phyloP scores from a whole-genome alignment of 2,113 vertebrate species.

The Rostratula benghalensis region DNA sequence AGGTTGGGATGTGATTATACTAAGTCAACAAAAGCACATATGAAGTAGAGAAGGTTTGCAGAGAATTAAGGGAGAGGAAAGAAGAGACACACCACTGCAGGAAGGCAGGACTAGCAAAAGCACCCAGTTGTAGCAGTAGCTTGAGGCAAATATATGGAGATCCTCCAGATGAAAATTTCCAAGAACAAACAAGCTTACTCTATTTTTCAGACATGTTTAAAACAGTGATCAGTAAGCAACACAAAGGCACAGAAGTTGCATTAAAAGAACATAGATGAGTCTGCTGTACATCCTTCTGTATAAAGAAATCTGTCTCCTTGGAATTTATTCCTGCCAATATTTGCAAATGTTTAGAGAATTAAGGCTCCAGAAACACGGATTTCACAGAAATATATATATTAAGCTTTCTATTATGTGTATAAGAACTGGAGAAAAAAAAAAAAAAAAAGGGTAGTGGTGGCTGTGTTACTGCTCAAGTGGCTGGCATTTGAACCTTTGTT shows the following conservation, averaged over 20 bases:
- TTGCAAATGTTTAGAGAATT: background rate
- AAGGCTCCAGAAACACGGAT: background rate
- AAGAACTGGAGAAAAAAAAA: background rate
- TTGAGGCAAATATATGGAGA: background rate
- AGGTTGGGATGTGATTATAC: background rate
- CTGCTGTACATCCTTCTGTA: background rate
- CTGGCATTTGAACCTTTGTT: background rate
- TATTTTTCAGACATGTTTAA: background rate
- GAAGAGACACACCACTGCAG: background rate
- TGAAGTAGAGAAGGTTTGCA: background rate
- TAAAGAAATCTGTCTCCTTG: background rate
- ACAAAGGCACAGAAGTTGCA: background rate
- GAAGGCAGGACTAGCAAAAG: background rate
- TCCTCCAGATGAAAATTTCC: background rate
- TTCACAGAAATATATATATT: background rate
- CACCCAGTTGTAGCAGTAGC: background rate
- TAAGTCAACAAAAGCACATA: background rate
- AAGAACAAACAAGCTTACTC: background rate
- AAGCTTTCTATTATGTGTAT: background rate
- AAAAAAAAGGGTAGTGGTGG: background rate
- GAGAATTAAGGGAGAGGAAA: background rate
- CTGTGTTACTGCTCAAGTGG: background rate
- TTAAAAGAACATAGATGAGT: background rate
- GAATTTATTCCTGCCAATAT: background rate
- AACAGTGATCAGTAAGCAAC: background rate